Base-by-base conservation (phyloP, 2,888 invertebrate species). In the Zelleria hepariella region DNA sequence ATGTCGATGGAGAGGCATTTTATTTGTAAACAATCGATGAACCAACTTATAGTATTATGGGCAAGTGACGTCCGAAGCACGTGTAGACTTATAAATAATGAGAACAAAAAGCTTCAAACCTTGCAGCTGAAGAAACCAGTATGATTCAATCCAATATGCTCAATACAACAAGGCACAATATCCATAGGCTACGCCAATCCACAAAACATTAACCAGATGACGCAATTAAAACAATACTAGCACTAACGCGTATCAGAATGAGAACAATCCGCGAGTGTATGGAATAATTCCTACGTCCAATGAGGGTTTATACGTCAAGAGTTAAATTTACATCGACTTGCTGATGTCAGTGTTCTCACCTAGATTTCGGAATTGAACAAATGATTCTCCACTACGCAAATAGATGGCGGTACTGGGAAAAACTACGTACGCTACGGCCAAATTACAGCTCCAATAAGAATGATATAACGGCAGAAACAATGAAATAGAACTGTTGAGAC, bases 291-390 rank as follows among this genome's bases (percentile, higher is more conserved):
- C 62, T 65, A 68, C 60, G 67, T 67, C 64, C 65, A 65, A 65
- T 62, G 62, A 70, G 71, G 68, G 69, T 69, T 71, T 66, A 65
- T 80, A 85, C 87, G 86, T 86, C 85, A 84, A 70, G 54, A 86
- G 86, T 86, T 87, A 87, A 87, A 82, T 82, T 86, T 87, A 87
- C 83, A 80, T 71, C 68, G 72, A 67, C 76, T 18, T 75, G 86
- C 76, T 87, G 87, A 87, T 86, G 86, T 87, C 84, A 86, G 86
- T 85, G 74, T 80, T 77, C 82, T 85, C 85, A 86, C 84, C 87
- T 86, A 87, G 80, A 83, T 86, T 82, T 78, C 77, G 71, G 75
- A 68, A 42, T 42, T 42, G 78, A 49, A 20, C 10, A 48, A 70
- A 72, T 69, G 74, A 74, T 82, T 80, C 75, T 73, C 76, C 75